phyloP scores from a whole-genome alignment of 2,113 vertebrate genomes.

The Columbina picui region DNA sequence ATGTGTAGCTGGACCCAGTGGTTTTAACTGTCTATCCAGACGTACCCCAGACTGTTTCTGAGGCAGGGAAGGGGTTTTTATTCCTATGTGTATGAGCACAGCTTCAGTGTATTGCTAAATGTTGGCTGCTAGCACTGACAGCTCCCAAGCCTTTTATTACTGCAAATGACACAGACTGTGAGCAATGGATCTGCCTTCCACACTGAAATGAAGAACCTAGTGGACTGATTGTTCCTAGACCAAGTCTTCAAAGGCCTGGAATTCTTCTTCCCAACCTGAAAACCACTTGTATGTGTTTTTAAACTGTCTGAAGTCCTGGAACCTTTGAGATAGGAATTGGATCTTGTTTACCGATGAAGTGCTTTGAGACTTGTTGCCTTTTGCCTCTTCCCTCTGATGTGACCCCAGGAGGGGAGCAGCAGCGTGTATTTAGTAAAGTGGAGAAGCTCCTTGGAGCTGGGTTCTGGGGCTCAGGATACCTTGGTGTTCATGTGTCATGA shows the following conservation, averaged over 20 bases:
- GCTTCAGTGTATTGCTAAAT: slow-evolving; percentile 40
- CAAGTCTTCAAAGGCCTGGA: slow-evolving; percentile 6
- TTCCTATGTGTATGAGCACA: not conserved
- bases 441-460: not conserved
- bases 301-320: slow-evolving; percentile 43
- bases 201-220: not conserved
- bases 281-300: not conserved
- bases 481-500: not conserved
- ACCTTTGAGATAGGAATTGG: slow-evolving; percentile 39
- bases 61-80: slow-evolving; percentile 15
- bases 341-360: slow-evolving; percentile 48
- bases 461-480: not conserved
- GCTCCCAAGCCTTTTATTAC: slow-evolving; percentile 33
- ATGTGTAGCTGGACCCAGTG: not conserved
- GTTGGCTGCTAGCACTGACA: slow-evolving; percentile 38
- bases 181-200: slow-evolving; percentile 49
- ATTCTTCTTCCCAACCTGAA: not conserved
- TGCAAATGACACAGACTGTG: slow-evolving; percentile 26
- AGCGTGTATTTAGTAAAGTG: not conserved
- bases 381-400: not conserved
- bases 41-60: not conserved
- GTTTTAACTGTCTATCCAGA: not conserved
- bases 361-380: slow-evolving; percentile 67
- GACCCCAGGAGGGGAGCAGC: slow-evolving; percentile 4
- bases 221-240: not conserved